A percentile compares a stretch with the other conserved stretches of the same genome.
Conservation (phyloP, 2,797 vertebrate species). For the Balearica regulorum region DNA sequence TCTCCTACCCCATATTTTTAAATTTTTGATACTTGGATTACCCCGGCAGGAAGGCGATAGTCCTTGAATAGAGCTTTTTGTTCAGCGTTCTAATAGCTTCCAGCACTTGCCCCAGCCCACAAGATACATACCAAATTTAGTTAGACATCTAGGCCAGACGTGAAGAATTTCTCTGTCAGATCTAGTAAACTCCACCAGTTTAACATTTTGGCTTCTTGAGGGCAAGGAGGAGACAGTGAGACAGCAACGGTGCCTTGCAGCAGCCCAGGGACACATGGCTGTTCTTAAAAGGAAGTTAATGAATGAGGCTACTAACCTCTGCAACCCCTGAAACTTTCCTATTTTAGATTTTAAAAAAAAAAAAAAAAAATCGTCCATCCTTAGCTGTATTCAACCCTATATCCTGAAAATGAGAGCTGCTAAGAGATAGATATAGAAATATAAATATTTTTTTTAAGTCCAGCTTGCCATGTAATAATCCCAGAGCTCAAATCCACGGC, state of each 20-base stretch:
- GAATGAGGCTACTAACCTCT: conserved; percentile 18
- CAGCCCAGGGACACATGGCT: conserved; percentile 23
- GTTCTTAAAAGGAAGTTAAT: conserved; percentile 56
- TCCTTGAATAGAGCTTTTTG: conserved; percentile 87
- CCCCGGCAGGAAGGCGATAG: conserved; percentile 83
- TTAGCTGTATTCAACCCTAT: neutral
- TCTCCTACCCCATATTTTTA: conserved; percentile 73
- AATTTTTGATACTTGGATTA: conserved; percentile 82
- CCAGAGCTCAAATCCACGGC: neutral
- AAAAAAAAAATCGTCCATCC: neutral
- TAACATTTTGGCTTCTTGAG: conserved; percentile 56
- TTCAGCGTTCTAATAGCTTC: conserved; percentile 85
- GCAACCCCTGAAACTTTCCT: neutral
- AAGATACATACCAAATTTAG: conserved; percentile 69
- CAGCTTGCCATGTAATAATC: neutral
- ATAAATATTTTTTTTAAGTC: neutral
- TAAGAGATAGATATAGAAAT: neutral
- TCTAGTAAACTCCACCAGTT: conserved; percentile 59
- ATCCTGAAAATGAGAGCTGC: neutral
- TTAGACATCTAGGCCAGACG: conserved; percentile 71
- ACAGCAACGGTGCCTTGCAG: neutral
- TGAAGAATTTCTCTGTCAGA: conserved; percentile 74
- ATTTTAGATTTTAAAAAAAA: neutral
- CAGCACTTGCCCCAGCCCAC: conserved; percentile 76
- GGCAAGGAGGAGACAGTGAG: conserved; percentile 37